Percentiles rank a stretch among this genome's conserved stretches.
These are phyloP conservation scores for Triplophysa yarkandensis DNA, from an alignment of 2,797 vertebrate genomes.

Conservation along the genomic window DNA sequence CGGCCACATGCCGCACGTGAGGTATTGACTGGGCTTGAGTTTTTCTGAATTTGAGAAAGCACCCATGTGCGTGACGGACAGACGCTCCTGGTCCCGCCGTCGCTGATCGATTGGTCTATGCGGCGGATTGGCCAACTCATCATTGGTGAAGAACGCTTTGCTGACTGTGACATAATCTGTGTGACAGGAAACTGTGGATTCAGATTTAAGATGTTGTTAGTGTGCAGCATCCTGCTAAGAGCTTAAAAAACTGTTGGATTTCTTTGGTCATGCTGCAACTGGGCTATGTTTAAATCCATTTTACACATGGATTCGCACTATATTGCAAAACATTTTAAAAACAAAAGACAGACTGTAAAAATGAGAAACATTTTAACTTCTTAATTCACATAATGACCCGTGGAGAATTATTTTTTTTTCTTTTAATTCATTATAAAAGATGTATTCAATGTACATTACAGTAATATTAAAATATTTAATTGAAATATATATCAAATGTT, in stretches of 20 bases:
- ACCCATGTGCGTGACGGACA: constrained; percentile 3
- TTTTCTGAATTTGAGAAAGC: constrained; percentile 18
- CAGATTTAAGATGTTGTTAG: constrained; percentile 28
- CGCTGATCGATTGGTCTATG: constrained; percentile 22
- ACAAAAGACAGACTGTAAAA: too few relatives aligned
- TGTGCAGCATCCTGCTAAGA: neutral
- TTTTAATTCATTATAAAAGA: too few relatives aligned
- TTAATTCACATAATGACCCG: too few relatives aligned
- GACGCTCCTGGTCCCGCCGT: neutral
- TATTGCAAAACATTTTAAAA: too few relatives aligned
- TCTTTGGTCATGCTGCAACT: too few relatives aligned
- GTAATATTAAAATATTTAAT: too few relatives aligned
- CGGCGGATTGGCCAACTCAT: constrained; percentile 6
- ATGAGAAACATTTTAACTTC: too few relatives aligned
- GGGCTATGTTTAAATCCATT: too few relatives aligned
- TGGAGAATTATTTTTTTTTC: too few relatives aligned
- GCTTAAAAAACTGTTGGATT: neutral
- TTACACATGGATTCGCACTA: too few relatives aligned
- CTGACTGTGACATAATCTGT: constrained; percentile 13
- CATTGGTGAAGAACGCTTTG: constrained; percentile 1
- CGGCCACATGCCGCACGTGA: constrained; percentile 26
- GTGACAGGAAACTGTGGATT: constrained; percentile 24
- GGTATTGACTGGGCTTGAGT: constrained; percentile 21
- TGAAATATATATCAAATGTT: too few relatives aligned
- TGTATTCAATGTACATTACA: too few relatives aligned